Conservation (phyloP, 1,140 invertebrate species). For the Hermetia illucens region DNA sequence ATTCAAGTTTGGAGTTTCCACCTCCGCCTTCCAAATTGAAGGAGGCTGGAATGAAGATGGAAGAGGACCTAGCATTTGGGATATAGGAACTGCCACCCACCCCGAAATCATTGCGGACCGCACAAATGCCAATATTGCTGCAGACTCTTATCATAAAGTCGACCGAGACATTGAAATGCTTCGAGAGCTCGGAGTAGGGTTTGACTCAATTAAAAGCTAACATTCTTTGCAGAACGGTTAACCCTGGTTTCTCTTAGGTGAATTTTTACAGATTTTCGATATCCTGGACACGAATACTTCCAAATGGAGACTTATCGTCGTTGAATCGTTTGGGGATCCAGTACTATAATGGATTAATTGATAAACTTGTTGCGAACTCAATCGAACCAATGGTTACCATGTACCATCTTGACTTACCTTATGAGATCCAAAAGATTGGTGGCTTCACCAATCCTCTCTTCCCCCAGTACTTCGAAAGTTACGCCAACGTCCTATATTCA, state of each 20-base stretch:
- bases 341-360: constrained; percentile 48
- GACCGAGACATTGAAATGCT: constrained; percentile 49
- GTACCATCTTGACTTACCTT: constrained; percentile 37
- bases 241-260: constrained; percentile 14
- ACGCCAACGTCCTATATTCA: constrained; percentile 34
- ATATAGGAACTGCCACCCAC: constrained; percentile 36
- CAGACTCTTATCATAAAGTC: constrained; percentile 52
- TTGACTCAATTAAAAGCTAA: constrained; percentile 11
- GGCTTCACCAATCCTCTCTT: constrained; percentile 35
- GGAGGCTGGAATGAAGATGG: constrained; percentile 27
- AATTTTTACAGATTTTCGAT: constrained; percentile 49
- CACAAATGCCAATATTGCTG: constrained; percentile 42
- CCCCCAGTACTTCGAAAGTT: constrained; percentile 38
- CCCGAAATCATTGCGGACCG: constrained; percentile 38
- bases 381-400: constrained; percentile 45
- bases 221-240: neutral
- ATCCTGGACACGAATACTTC: constrained; percentile 47
- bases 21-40: constrained; percentile 30
- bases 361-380: constrained; percentile 37
- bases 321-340: constrained; percentile 42
- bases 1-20: constrained; percentile 25
- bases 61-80: constrained; percentile 33
- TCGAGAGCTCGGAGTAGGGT: constrained; percentile 35
- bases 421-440: constrained; percentile 34
- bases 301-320: constrained; percentile 34